phyloP scores from a whole-genome alignment of 2,888 invertebrate genomes.

The Clanis bilineata region DNA sequence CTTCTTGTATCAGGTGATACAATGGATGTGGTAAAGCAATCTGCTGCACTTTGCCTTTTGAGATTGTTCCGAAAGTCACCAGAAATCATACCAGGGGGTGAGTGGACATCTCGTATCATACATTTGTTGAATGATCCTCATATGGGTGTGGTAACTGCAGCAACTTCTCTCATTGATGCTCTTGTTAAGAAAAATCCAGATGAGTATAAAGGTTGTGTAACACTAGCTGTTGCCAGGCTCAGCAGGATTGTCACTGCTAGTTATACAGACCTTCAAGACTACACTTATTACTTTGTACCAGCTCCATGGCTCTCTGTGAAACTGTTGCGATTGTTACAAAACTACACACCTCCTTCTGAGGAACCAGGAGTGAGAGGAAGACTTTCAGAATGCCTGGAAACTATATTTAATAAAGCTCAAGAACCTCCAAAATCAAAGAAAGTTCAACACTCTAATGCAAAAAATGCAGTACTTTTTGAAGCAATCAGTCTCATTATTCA shows the following conservation, averaged over 20 bases:
- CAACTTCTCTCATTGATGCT: conserved; percentile 98
- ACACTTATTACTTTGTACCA: conserved; percentile 99
- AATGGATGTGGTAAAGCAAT: conserved; percentile 99
- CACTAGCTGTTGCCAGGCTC: conserved; percentile 97
- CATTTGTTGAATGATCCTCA: conserved; percentile 99
- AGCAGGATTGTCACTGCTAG: conserved; percentile 99
- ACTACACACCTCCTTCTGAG: conserved; percentile 99
- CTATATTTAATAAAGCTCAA: conserved; percentile 98
- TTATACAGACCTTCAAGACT: conserved; percentile 99
- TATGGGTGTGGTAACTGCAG: conserved; percentile 99
- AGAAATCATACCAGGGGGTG: conserved; percentile 97
- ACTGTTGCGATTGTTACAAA: conserved; percentile 96
- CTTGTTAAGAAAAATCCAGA: conserved; percentile 99
- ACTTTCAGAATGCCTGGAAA: conserved; percentile 98
- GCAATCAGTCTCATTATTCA: conserved; percentile 99
- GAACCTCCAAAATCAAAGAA: conserved; percentile 99
- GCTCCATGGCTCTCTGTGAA: conserved; percentile 99
- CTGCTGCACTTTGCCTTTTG: conserved; percentile 97
- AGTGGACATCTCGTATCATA: conserved; percentile 99
- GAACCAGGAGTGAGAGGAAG: conserved; percentile 96
- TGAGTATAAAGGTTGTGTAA: conserved; percentile 99
- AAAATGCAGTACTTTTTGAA: conserved; percentile 99
- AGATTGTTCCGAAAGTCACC: conserved; percentile 96
- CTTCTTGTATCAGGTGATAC: conserved; percentile 99
- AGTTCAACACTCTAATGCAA: conserved; percentile 99